Conservation (phyloP, 2,797 vertebrate genomes). For the Amazona ochrocephala region DNA sequence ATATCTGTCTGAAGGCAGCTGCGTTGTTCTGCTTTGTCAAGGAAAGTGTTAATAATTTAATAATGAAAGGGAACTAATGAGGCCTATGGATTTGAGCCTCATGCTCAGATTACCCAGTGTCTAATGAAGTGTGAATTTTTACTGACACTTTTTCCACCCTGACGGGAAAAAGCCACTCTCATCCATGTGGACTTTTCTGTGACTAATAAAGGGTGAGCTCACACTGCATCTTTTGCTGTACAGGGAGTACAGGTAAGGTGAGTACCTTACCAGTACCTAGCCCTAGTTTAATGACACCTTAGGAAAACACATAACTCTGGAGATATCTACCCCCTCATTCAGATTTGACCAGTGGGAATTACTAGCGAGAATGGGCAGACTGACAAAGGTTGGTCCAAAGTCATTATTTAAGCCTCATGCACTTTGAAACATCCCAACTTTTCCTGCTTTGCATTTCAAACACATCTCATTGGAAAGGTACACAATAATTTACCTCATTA, state of each 20-base stretch:
- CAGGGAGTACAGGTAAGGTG: conserved; percentile 32
- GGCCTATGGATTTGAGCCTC: conserved; percentile 56
- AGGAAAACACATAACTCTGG: not conserved
- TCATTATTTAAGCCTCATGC: not conserved
- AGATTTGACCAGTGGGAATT: not conserved
- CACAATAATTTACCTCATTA: conserved; percentile 10
- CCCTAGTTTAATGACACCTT: not conserved
- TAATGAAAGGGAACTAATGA: conserved; percentile 64
- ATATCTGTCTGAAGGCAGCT: conserved; percentile 55
- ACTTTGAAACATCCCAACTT: not conserved
- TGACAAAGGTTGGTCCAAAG: not conserved
- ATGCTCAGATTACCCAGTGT: conserved; percentile 52
- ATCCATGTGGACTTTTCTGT: conserved; percentile 11
- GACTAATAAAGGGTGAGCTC: conserved; percentile 58
- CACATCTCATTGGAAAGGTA: not conserved
- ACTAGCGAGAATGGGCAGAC: not conserved
- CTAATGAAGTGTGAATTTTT: conserved; percentile 64
- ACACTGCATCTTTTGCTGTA: conserved; percentile 33
- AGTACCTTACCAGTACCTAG: not conserved
- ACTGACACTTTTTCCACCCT: conserved; percentile 61
- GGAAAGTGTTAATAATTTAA: conserved; percentile 66
- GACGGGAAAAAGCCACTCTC: conserved; percentile 52
- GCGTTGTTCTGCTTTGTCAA: conserved; percentile 64
- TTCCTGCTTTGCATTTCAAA: conserved; percentile 35
- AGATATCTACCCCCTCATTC: not conserved